A percentile compares a stretch with the other conserved stretches of the same genome.
phyloP scores from a whole-genome alignment of 2,113 vertebrate species.

The Tragulus kanchil region DNA sequence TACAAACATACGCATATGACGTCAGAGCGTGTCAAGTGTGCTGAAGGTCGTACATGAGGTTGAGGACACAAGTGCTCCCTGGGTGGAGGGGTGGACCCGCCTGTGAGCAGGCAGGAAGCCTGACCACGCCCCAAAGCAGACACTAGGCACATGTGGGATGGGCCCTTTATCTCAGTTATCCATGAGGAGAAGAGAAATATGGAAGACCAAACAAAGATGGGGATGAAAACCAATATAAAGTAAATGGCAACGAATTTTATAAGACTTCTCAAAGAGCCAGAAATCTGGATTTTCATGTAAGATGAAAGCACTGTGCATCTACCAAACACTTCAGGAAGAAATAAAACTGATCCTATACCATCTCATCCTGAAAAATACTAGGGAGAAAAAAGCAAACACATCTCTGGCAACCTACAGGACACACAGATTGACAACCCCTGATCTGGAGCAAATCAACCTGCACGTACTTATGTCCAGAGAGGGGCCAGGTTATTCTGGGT shows the following conservation, averaged over 20 bases:
- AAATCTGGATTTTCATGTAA: too few species aligned
- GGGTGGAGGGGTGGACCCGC: neutral
- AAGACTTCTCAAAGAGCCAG: neutral
- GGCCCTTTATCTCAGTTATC: neutral
- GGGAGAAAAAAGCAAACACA: neutral
- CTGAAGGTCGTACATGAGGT: too few species aligned
- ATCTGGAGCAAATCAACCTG: neutral
- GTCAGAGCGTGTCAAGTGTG: neutral
- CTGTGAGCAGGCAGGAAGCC: neutral
- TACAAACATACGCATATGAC: neutral
- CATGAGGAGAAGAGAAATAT: neutral
- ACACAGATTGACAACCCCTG: neutral
- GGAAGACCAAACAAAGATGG: too few species aligned
- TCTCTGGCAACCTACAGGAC: neutral
- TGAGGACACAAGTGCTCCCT: neutral
- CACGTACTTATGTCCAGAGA: neutral
- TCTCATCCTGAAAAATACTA: neutral
- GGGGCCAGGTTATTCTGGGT: neutral
- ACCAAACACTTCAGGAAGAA: neutral
- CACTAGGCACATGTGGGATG: neutral
- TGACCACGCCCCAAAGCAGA: neutral
- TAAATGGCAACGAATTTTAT: neutral
- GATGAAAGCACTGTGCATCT: neutral
- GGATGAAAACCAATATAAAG: neutral
- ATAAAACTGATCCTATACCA: neutral